phyloP scores from a whole-genome alignment of 2,888 invertebrate species.

The Dascillus cervinus region DNA sequence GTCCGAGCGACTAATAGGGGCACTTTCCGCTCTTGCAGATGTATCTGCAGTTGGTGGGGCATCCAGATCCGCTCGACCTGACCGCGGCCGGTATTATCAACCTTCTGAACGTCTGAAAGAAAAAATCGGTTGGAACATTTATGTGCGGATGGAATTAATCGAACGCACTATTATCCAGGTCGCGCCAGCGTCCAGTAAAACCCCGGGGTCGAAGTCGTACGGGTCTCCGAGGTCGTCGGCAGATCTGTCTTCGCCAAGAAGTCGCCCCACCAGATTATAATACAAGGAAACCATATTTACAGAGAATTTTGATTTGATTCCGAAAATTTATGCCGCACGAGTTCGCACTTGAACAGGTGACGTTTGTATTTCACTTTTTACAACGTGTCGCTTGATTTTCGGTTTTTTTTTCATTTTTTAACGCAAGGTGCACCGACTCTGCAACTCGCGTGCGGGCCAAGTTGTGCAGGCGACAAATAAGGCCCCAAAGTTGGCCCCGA shows the following conservation, averaged over 20 bases:
- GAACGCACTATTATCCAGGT: constrained; percentile 16
- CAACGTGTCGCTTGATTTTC: too few species aligned
- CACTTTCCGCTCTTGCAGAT: too few species aligned
- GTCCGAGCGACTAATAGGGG: neutral
- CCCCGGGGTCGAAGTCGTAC: constrained; percentile 14
- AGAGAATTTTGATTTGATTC: too few species aligned
- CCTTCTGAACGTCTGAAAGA: constrained; percentile 11
- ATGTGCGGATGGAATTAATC: neutral
- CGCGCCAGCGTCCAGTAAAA: constrained; percentile 13
- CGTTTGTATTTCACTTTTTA: too few species aligned
- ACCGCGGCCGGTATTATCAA: constrained; percentile 10
- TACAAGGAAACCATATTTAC: neutral
- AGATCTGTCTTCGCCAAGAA: neutral
- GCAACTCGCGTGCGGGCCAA: too few species aligned
- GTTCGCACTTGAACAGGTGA: too few species aligned
- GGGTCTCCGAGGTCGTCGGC: constrained; percentile 2
- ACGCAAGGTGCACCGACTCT: too few species aligned
- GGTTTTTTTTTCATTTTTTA: too few species aligned
- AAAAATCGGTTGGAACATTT: neutral
- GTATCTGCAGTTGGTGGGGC: neutral
- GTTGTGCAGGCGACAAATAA: too few species aligned
- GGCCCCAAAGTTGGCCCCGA: too few species aligned
- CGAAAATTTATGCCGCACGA: too few species aligned
- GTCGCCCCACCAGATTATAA: neutral
- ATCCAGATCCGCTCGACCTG: neutral